phyloP scores from a whole-genome alignment of 2,113 vertebrate genomes.

The Misgurnus anguillicaudatus region DNA sequence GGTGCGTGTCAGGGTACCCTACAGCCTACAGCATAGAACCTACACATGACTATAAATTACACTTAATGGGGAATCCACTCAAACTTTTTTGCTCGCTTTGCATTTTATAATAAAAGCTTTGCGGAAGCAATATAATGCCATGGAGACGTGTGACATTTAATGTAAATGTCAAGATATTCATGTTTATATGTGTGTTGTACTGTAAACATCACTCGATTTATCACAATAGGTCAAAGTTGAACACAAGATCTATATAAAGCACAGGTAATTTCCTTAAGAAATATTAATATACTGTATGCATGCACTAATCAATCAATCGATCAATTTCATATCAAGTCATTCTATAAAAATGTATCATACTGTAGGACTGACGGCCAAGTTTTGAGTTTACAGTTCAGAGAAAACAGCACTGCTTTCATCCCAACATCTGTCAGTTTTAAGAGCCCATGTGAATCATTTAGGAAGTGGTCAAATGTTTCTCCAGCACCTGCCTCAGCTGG shows the following conservation, averaged over 20 bases:
- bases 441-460: not conserved
- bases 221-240: conserved; percentile 6
- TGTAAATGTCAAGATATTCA: conserved; percentile 39
- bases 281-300: too few relatives aligned
- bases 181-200: conserved; percentile 11
- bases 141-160: conserved; percentile 32
- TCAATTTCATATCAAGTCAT: too few relatives aligned
- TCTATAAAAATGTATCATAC: not conserved
- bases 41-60: too few relatives aligned
- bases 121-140: conserved; percentile 7
- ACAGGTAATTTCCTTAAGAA: not conserved
- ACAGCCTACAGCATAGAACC: too few relatives aligned
- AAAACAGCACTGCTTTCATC: not conserved
- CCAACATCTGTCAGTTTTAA: not conserved
- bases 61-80: too few relatives aligned
- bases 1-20: too few relatives aligned
- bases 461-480: not conserved
- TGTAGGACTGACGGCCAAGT: not conserved
- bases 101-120: not conserved
- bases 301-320: too few relatives aligned
- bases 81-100: too few relatives aligned
- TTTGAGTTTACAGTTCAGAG: not conserved
- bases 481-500: not conserved
- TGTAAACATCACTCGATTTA: conserved; percentile 19
- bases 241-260: not conserved